Percentiles rank a stretch among this genome's conserved stretches.
These are phyloP conservation scores for Sarcophaga bullata DNA, from an alignment of 1,140 invertebrate genomes.

Conservation along the genomic window DNA sequence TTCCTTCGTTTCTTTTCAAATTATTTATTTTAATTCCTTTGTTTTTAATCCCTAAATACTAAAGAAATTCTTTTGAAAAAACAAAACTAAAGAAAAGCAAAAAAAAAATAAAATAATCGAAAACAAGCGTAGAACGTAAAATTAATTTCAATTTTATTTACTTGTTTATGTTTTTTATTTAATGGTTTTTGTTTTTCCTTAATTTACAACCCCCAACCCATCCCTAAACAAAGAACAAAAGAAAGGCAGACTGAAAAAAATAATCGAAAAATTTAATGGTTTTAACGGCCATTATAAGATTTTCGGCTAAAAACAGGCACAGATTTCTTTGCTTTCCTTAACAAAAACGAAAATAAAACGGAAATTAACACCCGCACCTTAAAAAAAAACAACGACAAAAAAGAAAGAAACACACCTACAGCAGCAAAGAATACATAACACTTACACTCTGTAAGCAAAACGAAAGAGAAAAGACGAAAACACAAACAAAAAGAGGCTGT, in stretches of 20 bases:
- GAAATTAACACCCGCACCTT: slow-evolving; percentile 19
- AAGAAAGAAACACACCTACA: neutral
- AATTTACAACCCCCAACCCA: neutral
- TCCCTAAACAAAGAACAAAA: too few species aligned
- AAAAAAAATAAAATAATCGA: neutral
- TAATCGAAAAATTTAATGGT: too few species aligned
- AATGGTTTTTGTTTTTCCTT: neutral
- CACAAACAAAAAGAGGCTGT: too few species aligned
- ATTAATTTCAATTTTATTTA: slow-evolving; percentile 7
- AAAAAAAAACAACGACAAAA: neutral
- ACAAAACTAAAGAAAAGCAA: neutral
- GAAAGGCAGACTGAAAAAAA: neutral
- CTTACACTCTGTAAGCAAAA: too few species aligned
- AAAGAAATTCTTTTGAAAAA: too few species aligned
- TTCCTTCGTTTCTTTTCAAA: too few species aligned
- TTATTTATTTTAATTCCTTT: too few species aligned
- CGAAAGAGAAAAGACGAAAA: too few species aligned
- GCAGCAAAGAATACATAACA: too few species aligned
- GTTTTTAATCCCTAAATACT: too few species aligned
- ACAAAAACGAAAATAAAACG: neutral
- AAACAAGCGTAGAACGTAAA: neutral
- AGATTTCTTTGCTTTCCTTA: neutral
- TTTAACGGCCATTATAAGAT: neutral
- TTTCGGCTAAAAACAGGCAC: neutral
- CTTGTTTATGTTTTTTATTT: slow-evolving; percentile 9